phyloP scores from a whole-genome alignment of 2,888 invertebrate species.

The Amblyjoppa fuscipennis region DNA sequence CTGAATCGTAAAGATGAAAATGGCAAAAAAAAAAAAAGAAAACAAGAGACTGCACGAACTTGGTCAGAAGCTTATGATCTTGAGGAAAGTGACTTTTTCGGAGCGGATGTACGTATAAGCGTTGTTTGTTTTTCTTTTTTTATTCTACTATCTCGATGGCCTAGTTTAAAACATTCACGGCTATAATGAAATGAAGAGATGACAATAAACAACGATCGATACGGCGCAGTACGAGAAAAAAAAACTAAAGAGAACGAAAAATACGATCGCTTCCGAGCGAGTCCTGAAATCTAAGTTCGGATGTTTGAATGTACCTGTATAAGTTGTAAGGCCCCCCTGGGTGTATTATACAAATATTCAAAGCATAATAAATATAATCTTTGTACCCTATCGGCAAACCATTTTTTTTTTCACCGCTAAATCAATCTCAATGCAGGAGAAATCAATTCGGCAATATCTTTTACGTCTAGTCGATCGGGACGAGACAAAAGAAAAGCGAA shows the following conservation, averaged over 20 bases:
- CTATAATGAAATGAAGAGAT: conserved; percentile 2
- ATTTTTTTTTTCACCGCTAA: background rate
- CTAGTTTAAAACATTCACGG: conserved; percentile 10
- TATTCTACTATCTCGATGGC: conserved; percentile 9
- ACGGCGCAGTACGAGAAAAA: background rate
- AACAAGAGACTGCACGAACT: background rate
- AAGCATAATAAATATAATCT: conserved; percentile 58
- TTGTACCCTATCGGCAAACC: conserved; percentile 21
- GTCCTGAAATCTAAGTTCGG: conserved; percentile 21
- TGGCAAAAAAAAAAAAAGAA: background rate
- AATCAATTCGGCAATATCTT: background rate
- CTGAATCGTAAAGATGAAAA: conserved; percentile 65
- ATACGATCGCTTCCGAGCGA: background rate
- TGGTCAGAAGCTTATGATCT: background rate
- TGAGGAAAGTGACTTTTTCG: conserved; percentile 29
- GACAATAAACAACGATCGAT: conserved; percentile 59
- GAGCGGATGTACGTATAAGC: background rate
- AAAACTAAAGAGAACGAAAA: background rate
- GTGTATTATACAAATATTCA: conserved; percentile 49
- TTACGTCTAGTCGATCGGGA: too few species aligned
- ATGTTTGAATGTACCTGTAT: conserved; percentile 49
- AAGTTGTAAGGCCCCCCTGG: conserved; percentile 46
- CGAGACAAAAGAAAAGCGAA: background rate
- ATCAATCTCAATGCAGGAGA: background rate
- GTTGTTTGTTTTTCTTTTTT: background rate